Evolutionary conservation across 1,140 invertebrate genomes (phyloP), one percentile per base, ranked within the genome.

Genomic region (Coenobita brevimanus): DNA sequence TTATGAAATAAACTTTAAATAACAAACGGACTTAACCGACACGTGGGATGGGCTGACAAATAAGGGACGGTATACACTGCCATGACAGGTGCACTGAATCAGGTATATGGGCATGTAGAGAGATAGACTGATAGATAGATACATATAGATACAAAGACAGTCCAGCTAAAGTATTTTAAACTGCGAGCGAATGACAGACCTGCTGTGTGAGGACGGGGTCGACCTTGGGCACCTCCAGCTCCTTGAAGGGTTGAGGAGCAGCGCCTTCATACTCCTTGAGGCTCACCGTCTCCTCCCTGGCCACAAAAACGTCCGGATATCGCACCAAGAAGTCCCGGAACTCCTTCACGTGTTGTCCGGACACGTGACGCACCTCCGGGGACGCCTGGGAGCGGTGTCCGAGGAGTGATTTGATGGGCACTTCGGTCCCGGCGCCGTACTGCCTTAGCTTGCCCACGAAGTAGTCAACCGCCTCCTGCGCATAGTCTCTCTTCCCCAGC

Each of bases 311-410:
- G 83, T 98, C 96, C 0, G 96, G 95, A 92, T 97, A 97, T 91
- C 96, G 96, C 50, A 94, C 91, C 0, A 99, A 93, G 92, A 99
- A 99, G 82, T 98, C 97, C 89, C 95, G 95, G 92, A 99, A 99
- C 93, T 99, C 97, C 92, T 96, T 97, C 90, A 98, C 96, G 91
- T 98, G 97, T 92, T 98, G 97, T 87, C 95, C 95, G 50, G 97
- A 98, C 90, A 99, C 97, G 92, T 99, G 97, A 81, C 98, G 94
- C 83, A 99, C 97, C 94, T 99, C 97, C 8, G 97, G 97, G 43
- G 97, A 97, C 15, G 98, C 98, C 91, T 98, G 97, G 62, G 97
- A 98, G 86, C 97, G 94, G 93, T 99, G 98, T 0, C 98, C 98
- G 24, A 98, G 93, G 60, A 99, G 94, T 92, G 97, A 97, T 92